Base-by-base conservation (phyloP, 2,113 vertebrate genomes). In the Myotis brandtii region DNA sequence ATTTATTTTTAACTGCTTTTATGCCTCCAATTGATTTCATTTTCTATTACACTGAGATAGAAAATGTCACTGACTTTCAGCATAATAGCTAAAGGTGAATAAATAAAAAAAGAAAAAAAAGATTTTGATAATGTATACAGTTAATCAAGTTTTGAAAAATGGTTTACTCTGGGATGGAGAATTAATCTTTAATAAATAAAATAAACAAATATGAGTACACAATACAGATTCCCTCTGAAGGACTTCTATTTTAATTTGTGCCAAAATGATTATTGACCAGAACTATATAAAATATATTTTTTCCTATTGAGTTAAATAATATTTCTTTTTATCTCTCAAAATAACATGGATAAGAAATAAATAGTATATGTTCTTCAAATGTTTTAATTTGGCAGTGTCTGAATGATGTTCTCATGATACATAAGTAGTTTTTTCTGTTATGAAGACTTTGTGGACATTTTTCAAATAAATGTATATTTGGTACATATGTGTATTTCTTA, bases 81-180 rank as follows among this genome's bases (percentile, higher is more conserved):
- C 32, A 69, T 17, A 73, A 76, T 37, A 13, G 66, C 2, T 92
- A 83, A 88, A 86, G 40, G 32, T 62, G 21, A 46, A 54, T 12
- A 93, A 93, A 85, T 6, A 21, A 93, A 52, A 96, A 30, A 88
- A 50, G 64, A 32, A 70, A 96, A 82, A 82, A 43, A 56, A 88
- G 40, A 83, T 70, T 67, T 84, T 27, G 43, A 95, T 52, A 40
- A 30, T 34, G 37, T 69, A 95, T 16, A 59, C 10, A 83, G 37
- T 87, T 91, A 86, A 75, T 82, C 50, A 88, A 50, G 18, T 59
- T 95, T 59, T 95, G 9, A 83, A 25, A 43, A 96, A 25, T 62
- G 69, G n/a, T 2, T 96, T 37, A 86, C 37, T 56, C 67, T 73
- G 48, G 43, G 46, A 75, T 66, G 21, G 50, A 96, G 6, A 72